Evolutionary conservation across 2,888 invertebrate species (phyloP).

Genomic region (Thereva unica): DNA sequence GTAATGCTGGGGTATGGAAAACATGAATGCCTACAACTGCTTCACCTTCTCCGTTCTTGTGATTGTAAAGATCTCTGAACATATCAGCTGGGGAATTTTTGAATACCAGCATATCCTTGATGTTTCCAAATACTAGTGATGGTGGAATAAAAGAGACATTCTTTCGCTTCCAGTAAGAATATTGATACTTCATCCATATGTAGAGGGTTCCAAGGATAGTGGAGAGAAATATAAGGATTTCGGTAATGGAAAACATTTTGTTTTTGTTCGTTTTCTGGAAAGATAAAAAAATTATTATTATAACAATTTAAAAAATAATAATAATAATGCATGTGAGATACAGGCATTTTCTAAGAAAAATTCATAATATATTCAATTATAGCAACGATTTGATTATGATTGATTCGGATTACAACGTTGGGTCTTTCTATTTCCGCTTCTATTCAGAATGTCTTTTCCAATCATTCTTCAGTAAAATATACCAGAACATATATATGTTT

Average conservation of each 20-base stretch:
- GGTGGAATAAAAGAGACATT: slow-evolving; percentile 55
- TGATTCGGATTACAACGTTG: no score
- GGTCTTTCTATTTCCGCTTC: no score
- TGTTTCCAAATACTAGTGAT: slow-evolving; percentile 57
- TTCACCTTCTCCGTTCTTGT: slow-evolving; percentile 46
- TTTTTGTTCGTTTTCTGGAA: not conserved
- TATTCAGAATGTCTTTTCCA: no score
- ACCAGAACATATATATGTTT: no score
- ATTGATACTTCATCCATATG: not conserved
- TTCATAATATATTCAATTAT: no score
- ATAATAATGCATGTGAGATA: no score
- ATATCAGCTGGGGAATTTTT: slow-evolving; percentile 51
- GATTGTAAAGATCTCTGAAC: slow-evolving; percentile 53
- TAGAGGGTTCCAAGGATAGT: not conserved
- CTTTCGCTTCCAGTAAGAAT: slow-evolving; percentile 49
- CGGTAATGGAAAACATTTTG: not conserved
- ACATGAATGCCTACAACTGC: slow-evolving; percentile 56
- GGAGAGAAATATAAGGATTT: not conserved
- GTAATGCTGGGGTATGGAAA: slow-evolving; percentile 57
- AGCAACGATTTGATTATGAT: no score
- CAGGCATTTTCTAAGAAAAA: no score
- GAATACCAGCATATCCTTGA: slow-evolving; percentile 49
- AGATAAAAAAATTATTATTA: not conserved
- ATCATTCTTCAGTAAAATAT: no score
- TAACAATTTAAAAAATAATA: not conserved